Base-by-base conservation (phyloP, 1,140 invertebrate species). In the Brachionus rubens region DNA sequence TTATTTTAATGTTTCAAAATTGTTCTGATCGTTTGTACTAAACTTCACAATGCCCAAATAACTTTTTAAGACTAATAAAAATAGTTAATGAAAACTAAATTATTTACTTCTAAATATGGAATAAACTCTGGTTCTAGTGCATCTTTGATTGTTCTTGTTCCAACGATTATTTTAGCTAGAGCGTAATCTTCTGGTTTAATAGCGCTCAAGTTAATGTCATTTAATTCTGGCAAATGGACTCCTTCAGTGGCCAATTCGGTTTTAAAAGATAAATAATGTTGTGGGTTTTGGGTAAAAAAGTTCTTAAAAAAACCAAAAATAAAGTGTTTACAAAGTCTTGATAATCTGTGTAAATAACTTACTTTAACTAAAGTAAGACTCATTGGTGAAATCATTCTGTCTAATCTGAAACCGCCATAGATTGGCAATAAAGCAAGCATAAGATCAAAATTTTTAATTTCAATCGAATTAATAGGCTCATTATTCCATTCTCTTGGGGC, bases 361-460 rank as follows among this genome's bases (percentile, higher is more conserved):
- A 72, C 68, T 72, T 41, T 48, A 10, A 52, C 30, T 19, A 36
- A 48, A 12, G 7, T 50, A 6, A 72, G 10, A 50, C 46, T 50
- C 28, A 12, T 33, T 21, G 28, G 46, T 21, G 48, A 50, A 12
- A 72, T 72, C 46, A 72, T 72, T 48, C 46, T 33, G 24, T 30
- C 50, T 1, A 72, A 21, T 28, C 50, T 72, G 30, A 72, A 50
- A 24, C 50, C 50, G 3, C 68, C 68, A 72, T 72, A 72, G 4
- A 72, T 19, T 14, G 68, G 68, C 33, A 72, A 30, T 16, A 72
- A 24, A 50, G 36, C 14, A 0, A 72, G 12, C 21, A 72, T 33
- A 12, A 72, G 19, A 54, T 72, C 68, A 30, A 72, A 72, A 72
- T 72, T 65, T 65, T 46, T 62, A 14, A 54, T 10, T 36, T 59